Conservation (phyloP, 1,140 invertebrate genomes). For the Micrasema minimum region DNA sequence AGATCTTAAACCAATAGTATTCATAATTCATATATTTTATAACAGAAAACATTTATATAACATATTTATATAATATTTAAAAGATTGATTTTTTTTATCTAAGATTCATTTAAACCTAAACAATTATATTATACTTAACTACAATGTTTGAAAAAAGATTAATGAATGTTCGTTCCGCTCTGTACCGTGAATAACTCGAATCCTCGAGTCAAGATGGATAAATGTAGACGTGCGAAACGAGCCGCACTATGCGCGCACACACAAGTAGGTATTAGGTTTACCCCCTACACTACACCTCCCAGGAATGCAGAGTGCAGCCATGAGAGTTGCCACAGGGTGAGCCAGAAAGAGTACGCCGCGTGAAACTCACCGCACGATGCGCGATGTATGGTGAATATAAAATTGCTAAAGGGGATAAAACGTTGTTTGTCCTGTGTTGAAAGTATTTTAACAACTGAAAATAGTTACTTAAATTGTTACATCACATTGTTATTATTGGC, state of each 20-base stretch:
- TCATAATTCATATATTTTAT: constrained; percentile 69
- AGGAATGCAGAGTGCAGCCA: too few relatives aligned
- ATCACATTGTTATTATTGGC: constrained; percentile 52
- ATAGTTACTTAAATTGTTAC: constrained; percentile 37
- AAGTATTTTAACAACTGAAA: constrained; percentile 34
- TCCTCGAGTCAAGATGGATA: constrained; percentile 20
- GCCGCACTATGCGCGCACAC: too few relatives aligned
- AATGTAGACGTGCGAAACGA: too few relatives aligned
- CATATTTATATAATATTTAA: constrained; percentile 70
- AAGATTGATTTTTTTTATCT: constrained; percentile 66
- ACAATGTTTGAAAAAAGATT: constrained; percentile 38
- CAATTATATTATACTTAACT: constrained; percentile 52
- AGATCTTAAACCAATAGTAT: constrained; percentile 51
- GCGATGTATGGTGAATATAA: not conserved
- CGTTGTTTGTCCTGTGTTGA: constrained; percentile 17
- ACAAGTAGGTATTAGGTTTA: too few relatives aligned
- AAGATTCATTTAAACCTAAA: constrained; percentile 58
- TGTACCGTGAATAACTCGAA: constrained; percentile 12
- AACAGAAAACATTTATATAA: constrained; percentile 71
- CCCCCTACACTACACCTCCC: too few relatives aligned
- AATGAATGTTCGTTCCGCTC: constrained; percentile 8
- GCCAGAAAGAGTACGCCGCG: too few relatives aligned
- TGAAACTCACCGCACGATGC: too few relatives aligned
- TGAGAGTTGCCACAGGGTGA: too few relatives aligned
- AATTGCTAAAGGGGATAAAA: not conserved